Evolutionary conservation across 2,888 invertebrate species (phyloP).

Genomic region (Tineola bisselliella): DNA sequence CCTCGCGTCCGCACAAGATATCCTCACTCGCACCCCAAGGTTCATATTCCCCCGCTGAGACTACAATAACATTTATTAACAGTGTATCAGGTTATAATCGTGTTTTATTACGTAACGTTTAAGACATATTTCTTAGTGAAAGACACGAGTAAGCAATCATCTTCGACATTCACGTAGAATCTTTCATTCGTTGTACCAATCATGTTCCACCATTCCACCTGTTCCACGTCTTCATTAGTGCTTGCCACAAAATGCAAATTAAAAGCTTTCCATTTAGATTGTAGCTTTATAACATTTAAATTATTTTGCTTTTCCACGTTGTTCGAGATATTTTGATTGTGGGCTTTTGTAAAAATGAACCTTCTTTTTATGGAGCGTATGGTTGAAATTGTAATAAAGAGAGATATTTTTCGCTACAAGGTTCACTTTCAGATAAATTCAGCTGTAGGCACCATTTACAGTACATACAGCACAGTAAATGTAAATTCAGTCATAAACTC

Average conservation of each 20-base stretch:
- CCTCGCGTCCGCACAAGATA: slow-evolving; percentile 28
- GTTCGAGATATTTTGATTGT: background rate
- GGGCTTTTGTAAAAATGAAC: background rate
- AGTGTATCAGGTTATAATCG: slow-evolving; percentile 46
- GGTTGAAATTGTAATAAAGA: background rate
- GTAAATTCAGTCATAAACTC: background rate
- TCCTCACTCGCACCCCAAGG: slow-evolving; percentile 21
- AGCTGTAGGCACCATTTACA: background rate
- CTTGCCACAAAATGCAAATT: background rate
- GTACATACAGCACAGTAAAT: too few relatives aligned
- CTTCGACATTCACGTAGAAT: background rate
- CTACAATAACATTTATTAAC: slow-evolving; percentile 24
- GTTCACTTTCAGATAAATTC: background rate
- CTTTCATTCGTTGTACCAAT: background rate
- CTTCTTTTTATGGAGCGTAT: background rate
- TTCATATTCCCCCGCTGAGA: slow-evolving; percentile 21
- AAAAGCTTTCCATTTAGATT: slow-evolving; percentile 3
- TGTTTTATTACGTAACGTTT: slow-evolving; percentile 49
- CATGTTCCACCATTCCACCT: background rate
- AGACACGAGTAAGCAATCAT: background rate
- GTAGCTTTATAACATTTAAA: background rate
- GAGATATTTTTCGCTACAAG: background rate
- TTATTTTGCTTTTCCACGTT: background rate
- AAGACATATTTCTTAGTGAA: slow-evolving; percentile 19
- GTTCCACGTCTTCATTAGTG: background rate